Percentiles rank a stretch among this genome's conserved stretches.
Conservation (phyloP, 2,113 vertebrate species). For the Labeo catla region DNA sequence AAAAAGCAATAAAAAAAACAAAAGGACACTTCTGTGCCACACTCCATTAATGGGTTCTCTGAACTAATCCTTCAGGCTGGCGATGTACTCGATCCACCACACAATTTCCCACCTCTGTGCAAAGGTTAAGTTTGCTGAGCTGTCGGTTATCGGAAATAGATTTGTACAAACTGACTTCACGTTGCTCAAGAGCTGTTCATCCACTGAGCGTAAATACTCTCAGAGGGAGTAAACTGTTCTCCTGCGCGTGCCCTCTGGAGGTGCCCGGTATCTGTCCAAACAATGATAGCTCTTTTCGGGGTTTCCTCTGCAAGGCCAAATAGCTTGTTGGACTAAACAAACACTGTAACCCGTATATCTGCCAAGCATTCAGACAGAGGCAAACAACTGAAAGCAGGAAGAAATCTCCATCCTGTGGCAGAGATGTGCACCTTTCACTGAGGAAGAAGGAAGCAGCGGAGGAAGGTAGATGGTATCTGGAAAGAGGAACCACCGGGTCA, state of each 20-base stretch:
- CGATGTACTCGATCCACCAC: background rate
- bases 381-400: slow-evolving; percentile 66
- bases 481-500: slow-evolving; percentile 30
- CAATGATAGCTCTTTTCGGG: slow-evolving; percentile 71
- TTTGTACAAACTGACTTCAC: background rate
- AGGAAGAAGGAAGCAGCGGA: slow-evolving; percentile 19
- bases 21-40: background rate
- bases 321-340: slow-evolving; percentile 70
- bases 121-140: background rate
- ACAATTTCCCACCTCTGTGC: background rate
- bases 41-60: slow-evolving; percentile 21
- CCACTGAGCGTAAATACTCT: background rate
- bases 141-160: slow-evolving; percentile 32
- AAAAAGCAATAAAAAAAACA: background rate
- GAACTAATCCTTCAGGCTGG: background rate
- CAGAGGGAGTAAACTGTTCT: background rate
- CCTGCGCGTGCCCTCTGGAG: slow-evolving; percentile 52
- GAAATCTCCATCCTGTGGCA: slow-evolving; percentile 60
- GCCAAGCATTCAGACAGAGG: slow-evolving; percentile 62
- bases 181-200: slow-evolving; percentile 20
- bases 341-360: slow-evolving; percentile 69
- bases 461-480: slow-evolving; percentile 16
- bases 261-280: slow-evolving; percentile 74
- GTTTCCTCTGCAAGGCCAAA: slow-evolving; percentile 68
- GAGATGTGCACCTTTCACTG: slow-evolving; percentile 40